These are phyloP conservation scores for Acheta domesticus DNA, from an alignment of 2,888 invertebrate species.

Conservation along the genomic window DNA sequence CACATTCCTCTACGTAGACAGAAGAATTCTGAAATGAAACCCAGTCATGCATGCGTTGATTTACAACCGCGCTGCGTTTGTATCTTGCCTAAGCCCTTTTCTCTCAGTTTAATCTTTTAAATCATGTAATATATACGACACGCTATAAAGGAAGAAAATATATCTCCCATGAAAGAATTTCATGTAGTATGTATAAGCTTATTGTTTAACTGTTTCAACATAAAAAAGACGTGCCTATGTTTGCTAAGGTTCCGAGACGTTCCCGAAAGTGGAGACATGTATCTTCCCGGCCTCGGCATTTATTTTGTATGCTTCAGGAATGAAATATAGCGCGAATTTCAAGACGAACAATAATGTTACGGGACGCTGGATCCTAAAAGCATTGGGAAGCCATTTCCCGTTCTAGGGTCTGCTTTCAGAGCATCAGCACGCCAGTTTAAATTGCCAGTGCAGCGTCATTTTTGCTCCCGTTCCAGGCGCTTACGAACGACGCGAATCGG, in stretches of 20 bases:
- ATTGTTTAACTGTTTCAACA: constrained; percentile 18
- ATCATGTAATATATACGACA: constrained; percentile 18
- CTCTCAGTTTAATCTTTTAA: constrained; percentile 18
- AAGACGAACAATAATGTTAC: background rate
- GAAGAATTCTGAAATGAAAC: constrained; percentile 4
- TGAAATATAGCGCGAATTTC: background rate
- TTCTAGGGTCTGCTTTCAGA: background rate
- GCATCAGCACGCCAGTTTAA: no score
- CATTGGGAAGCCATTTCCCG: background rate
- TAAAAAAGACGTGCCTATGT: background rate
- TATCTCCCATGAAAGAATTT: constrained; percentile 9
- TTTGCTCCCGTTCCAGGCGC: no score
- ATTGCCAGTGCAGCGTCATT: no score
- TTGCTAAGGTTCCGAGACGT: constrained; percentile 18
- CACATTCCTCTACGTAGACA: background rate
- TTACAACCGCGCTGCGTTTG: background rate
- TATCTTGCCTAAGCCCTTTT: constrained; percentile 18
- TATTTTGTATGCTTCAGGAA: constrained; percentile 11
- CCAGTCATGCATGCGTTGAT: constrained; percentile 2
- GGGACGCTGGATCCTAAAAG: background rate
- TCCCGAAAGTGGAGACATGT: background rate
- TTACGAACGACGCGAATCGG: no score
- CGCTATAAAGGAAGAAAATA: constrained; percentile 18
- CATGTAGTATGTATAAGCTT: constrained; percentile 18
- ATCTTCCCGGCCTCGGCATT: background rate